Evolutionary conservation across 2,888 invertebrate species (phyloP), one percentile per base, ranked within the genome.

Genomic region (Gryllus longicercus): DNA sequence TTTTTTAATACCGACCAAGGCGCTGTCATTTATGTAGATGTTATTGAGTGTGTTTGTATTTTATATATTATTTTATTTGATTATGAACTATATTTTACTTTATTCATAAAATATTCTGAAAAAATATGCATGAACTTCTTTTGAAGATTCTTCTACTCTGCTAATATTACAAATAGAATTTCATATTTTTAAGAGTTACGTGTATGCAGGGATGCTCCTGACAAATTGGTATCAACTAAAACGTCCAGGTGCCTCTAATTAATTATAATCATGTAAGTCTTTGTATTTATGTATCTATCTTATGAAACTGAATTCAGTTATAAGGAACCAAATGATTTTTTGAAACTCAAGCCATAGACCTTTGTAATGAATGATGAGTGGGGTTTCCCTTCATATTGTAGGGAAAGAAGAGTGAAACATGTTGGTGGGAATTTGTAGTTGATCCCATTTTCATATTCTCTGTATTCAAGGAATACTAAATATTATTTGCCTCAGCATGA

Each of bases 211-310:
- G 14, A 63, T 63, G 63, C 63, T 63, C 63, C 63, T 63, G 63
- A 63, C 63, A 63, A 14, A 63, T 63, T 63, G 63, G 63, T 63
- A 63, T 63, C 14, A 63, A 63, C 63, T 63, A 18, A 38, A 63
- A 63, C 63, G 63, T 63, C 63, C 63, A 63, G 63, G 63, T 63
- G 63, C 63, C 63, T 63, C 63, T 63, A 16, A 63, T 63, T 63
- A 63, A 63, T 63, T 63, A 63, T 63, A 16, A 63, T 63, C 18
- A 63, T 63, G 18, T 18, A 63, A 63, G 63, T 18, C 63, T 51
- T 14, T 63, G 63, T 63, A 63, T 63, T 63, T 63, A 63, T 63
- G 63, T 38, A 63, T 18, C 16, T 63, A 63, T 63, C 18, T 2
- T 63, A 63, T 63, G 16, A 18, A 63, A 63, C 14, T 63, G 18